Conservation (phyloP, 2,888 invertebrate genomes). For the Lithosia quadra region DNA sequence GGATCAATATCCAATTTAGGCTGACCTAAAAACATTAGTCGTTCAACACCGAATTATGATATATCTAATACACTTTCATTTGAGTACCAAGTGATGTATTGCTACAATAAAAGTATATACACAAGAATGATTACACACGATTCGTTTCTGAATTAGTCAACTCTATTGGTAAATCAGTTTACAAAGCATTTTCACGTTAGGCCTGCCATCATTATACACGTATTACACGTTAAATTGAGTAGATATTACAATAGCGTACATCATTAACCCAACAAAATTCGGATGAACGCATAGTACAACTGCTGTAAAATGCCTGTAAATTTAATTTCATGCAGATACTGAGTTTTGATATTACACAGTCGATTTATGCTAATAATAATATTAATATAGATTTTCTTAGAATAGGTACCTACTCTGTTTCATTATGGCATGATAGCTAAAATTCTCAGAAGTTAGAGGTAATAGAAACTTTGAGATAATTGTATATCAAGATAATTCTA, state of each 20-base stretch:
- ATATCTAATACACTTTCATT: slow-evolving; percentile 23
- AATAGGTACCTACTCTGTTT: background rate
- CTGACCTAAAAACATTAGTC: slow-evolving; percentile 25
- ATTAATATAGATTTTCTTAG: background rate
- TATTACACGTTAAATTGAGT: too few relatives aligned
- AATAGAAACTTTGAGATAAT: background rate
- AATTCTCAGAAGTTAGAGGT: background rate
- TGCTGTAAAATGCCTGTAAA: too few relatives aligned
- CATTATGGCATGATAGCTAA: background rate
- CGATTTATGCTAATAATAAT: background rate
- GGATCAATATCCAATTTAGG: slow-evolving; percentile 36
- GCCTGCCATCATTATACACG: too few relatives aligned
- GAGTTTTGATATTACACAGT: too few relatives aligned
- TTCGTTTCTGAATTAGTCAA: background rate
- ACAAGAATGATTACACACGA: background rate
- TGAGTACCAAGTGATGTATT: slow-evolving; percentile 29
- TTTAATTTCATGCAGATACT: too few relatives aligned
- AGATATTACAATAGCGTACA: too few relatives aligned
- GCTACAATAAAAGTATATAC: slow-evolving; percentile 20
- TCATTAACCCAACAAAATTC: too few relatives aligned
- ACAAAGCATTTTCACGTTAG: background rate
- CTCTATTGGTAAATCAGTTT: background rate
- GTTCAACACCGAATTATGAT: slow-evolving; percentile 22
- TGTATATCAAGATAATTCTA: background rate
- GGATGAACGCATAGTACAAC: too few relatives aligned